Evolutionary conservation across 2,888 invertebrate species (phyloP).

Genomic region (Drosophila niveifrons): DNA sequence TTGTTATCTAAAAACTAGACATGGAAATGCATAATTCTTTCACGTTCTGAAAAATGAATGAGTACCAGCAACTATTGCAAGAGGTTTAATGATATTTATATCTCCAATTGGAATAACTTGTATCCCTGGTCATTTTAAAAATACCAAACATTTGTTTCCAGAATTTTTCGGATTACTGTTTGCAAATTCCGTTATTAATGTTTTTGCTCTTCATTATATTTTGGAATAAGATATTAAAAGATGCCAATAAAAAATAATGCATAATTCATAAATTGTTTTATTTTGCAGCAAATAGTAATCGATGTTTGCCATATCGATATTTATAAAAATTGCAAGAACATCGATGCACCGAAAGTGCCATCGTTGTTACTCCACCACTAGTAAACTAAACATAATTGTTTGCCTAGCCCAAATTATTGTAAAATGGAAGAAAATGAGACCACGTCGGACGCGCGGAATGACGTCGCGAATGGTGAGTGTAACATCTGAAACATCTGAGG

Average conservation of each 20-base stretch:
- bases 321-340: not conserved
- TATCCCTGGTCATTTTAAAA: conserved; percentile 32
- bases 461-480: conserved; percentile 56
- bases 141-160: too few relatives aligned
- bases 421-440: conserved; percentile 76
- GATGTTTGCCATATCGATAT: not conserved
- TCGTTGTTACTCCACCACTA: not conserved
- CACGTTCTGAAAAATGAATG: too few relatives aligned
- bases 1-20: too few relatives aligned
- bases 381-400: conserved; percentile 61
- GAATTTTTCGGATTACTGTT: too few relatives aligned
- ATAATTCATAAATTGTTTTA: too few relatives aligned
- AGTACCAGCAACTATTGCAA: not conserved
- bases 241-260: too few relatives aligned
- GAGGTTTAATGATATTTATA: conserved; percentile 26
- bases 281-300: too few relatives aligned
- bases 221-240: too few relatives aligned
- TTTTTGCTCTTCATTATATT: too few relatives aligned
- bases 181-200: too few relatives aligned
- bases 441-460: conserved; percentile 42
- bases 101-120: conserved; percentile 32
- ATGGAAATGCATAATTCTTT: too few relatives aligned
- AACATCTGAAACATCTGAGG: not conserved
- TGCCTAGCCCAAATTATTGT: conserved; percentile 44
- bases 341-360: not conserved